These are phyloP conservation scores for Cichlasoma orientale DNA, from an alignment of 2,797 vertebrate species.

Conservation along the genomic window DNA sequence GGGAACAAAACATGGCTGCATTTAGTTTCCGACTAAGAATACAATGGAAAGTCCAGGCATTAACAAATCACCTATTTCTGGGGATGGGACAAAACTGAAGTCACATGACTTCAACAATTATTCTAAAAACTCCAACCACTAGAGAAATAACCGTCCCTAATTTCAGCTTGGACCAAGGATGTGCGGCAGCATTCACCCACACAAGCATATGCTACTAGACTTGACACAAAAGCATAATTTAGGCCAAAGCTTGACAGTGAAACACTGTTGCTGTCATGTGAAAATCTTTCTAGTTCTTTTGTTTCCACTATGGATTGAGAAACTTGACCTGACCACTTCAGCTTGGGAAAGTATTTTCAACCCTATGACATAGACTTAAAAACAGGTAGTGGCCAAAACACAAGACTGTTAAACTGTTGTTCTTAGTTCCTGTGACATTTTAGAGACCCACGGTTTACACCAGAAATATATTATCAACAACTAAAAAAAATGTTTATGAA, in stretches of 20 bases:
- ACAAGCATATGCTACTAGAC: background rate
- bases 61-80: constrained; percentile 3
- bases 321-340: background rate
- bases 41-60: constrained; percentile 32
- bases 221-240: background rate
- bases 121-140: background rate
- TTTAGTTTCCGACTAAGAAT: constrained; percentile 19
- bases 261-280: constrained; percentile 2
- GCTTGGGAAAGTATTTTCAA: constrained; percentile 7
- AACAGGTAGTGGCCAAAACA: constrained; percentile 14
- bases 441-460: background rate
- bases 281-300: constrained; percentile 10
- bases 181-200: background rate
- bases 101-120: background rate
- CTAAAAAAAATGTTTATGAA: background rate
- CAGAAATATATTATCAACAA: background rate
- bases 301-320: background rate
- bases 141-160: background rate
- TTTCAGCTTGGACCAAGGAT: background rate
- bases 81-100: background rate
- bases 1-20: constrained; percentile 22
- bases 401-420: background rate
- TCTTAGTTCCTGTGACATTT: constrained; percentile 8
- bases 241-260: background rate
- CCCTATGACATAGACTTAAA: background rate